A percentile compares a stretch with the other conserved stretches of the same genome.
Conservation (phyloP, 2,888 invertebrate genomes). For the Malthinus flaveolus region DNA sequence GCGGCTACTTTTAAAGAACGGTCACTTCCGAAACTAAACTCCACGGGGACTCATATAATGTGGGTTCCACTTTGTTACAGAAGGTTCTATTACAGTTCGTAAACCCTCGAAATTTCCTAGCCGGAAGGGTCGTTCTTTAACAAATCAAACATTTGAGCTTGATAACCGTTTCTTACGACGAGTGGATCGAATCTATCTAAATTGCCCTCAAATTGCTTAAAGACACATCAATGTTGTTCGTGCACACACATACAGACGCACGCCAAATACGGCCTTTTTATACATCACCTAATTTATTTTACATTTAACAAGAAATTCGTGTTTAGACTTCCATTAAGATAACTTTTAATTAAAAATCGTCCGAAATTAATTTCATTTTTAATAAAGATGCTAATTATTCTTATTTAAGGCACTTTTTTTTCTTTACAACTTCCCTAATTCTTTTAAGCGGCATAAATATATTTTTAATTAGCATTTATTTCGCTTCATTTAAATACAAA, state of each 20-base stretch:
- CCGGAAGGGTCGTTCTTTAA: constrained; percentile 26
- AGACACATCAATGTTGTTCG: constrained; percentile 16
- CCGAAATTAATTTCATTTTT: neutral
- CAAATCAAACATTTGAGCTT: constrained; percentile 23
- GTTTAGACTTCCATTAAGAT: neutral
- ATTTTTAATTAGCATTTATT: too few relatives aligned
- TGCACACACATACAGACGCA: constrained; percentile 3
- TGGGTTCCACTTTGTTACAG: constrained; percentile 21
- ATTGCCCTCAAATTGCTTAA: constrained; percentile 17
- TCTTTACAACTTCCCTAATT: too few relatives aligned
- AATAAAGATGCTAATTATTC: neutral
- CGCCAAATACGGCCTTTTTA: constrained; percentile 16
- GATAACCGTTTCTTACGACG: constrained; percentile 15
- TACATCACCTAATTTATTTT: constrained; percentile 7
- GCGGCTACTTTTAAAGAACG: constrained; percentile 36
- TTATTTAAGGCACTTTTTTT: neutral
- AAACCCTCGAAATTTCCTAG: constrained; percentile 24
- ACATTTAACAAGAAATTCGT: neutral
- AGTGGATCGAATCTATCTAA: constrained; percentile 23
- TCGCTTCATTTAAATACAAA: too few relatives aligned
- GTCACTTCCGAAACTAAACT: constrained; percentile 40
- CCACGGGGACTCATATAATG: constrained; percentile 25
- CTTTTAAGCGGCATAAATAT: too few relatives aligned
- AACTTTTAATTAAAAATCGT: constrained; percentile 3
- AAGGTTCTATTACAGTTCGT: constrained; percentile 21